These are phyloP conservation scores for Orchestia grillus DNA, from an alignment of 1,140 invertebrate genomes.

Conservation along the genomic window DNA sequence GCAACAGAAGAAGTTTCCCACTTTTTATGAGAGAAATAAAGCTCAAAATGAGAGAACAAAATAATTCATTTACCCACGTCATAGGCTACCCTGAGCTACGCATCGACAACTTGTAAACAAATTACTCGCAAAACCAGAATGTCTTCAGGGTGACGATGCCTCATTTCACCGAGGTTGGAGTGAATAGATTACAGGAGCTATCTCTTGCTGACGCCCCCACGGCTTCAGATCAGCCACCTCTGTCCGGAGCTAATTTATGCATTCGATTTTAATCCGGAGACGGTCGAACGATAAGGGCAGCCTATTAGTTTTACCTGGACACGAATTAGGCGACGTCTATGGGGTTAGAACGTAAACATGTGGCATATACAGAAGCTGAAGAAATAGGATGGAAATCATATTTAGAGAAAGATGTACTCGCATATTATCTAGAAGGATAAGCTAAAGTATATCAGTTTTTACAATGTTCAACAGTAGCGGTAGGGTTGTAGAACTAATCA, in stretches of 20 bases:
- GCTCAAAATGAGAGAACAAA: neutral
- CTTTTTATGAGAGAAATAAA: neutral
- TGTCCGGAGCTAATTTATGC: neutral
- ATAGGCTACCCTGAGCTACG: neutral
- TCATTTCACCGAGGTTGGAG: neutral
- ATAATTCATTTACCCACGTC: neutral
- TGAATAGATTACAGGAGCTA: neutral
- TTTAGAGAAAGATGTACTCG: too few species aligned
- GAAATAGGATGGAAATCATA: neutral
- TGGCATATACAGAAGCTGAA: neutral
- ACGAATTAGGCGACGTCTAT: neutral
- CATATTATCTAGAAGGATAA: too few species aligned
- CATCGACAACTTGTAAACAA: neutral
- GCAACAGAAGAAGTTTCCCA: neutral
- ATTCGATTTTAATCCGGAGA: neutral
- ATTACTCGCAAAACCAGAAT: neutral
- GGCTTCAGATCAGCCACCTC: neutral
- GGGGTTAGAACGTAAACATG: neutral
- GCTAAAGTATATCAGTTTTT: too few species aligned
- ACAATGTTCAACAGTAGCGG: too few species aligned
- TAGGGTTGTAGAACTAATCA: too few species aligned
- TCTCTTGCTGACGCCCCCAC: neutral
- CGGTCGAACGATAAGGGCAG: neutral
- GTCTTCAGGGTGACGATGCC: neutral
- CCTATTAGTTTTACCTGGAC: neutral